A percentile compares a stretch with the other conserved stretches of the same genome.
These are phyloP conservation scores for Cassiopea xamachana DNA, from an alignment of 30 jellyfish, hydroid and myxozoan species.

Conservation along the genomic window DNA sequence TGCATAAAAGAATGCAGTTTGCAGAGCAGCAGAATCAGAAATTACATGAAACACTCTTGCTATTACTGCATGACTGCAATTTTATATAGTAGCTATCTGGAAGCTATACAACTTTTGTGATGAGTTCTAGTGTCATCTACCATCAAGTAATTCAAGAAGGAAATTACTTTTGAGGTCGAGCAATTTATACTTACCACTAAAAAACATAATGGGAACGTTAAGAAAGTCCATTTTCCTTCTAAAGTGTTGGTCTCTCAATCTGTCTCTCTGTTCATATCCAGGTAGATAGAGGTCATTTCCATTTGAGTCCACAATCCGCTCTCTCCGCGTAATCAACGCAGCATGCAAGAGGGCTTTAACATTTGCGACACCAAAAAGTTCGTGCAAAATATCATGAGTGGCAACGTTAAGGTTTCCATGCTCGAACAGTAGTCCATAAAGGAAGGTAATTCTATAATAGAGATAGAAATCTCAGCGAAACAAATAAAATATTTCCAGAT, in stretches of 20 bases:
- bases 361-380: constrained; percentile 66
- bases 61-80: too few species aligned
- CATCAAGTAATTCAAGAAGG: too few species aligned
- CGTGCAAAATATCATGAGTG: constrained; percentile 72
- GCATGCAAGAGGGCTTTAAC: constrained; percentile 24
- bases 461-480: not conserved
- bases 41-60: too few species aligned
- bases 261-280: constrained; percentile 40
- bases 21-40: too few species aligned
- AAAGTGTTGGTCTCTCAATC: constrained; percentile 20
- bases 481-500: too few species aligned
- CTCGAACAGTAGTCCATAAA: constrained; percentile 61
- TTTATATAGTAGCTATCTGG: too few species aligned
- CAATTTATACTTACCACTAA: constrained; percentile 49
- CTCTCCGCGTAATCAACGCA: constrained; percentile 39
- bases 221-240: constrained; percentile 42
- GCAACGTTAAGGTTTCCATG: constrained; percentile 52
- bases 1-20: too few species aligned
- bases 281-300: constrained; percentile 70
- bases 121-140: too few species aligned
- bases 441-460: constrained; percentile 37
- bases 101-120: too few species aligned
- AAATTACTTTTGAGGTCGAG: not conserved
- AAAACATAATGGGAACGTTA: constrained; percentile 56
- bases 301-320: constrained; percentile 26